These are phyloP conservation scores for Eupristina koningsbergeri DNA, from an alignment of 1,140 invertebrate genomes.

Conservation along the genomic window DNA sequence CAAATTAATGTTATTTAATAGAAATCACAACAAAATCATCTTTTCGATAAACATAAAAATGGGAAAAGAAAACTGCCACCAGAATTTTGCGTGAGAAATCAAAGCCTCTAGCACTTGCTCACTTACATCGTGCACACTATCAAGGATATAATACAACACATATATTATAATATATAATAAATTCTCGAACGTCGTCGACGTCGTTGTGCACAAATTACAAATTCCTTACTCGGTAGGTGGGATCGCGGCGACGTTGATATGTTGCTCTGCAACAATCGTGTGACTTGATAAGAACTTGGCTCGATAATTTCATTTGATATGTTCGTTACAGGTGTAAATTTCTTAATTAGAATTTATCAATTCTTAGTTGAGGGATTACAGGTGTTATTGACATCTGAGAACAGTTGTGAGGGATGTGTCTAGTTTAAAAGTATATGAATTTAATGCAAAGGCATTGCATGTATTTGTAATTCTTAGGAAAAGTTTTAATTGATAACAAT, in stretches of 20 bases:
- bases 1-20: neutral
- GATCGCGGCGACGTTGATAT: slow-evolving; percentile 51
- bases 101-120: neutral
- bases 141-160: no score
- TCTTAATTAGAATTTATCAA: slow-evolving; percentile 34
- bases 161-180: slow-evolving; percentile 22
- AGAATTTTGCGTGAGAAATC: neutral
- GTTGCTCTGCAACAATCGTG: slow-evolving; percentile 33
- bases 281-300: slow-evolving; percentile 7
- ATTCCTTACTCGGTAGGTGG: slow-evolving; percentile 41
- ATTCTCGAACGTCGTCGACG: slow-evolving; percentile 15
- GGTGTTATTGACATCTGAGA: neutral
- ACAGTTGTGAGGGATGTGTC: neutral
- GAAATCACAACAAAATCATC: neutral
- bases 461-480: no score
- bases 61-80: neutral
- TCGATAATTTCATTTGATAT: slow-evolving; percentile 35
- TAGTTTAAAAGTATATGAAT: no score
- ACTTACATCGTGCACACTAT: no score
- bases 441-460: no score
- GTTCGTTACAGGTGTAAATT: slow-evolving; percentile 20
- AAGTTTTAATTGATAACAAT: no score
- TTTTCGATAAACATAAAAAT: neutral
- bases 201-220: slow-evolving; percentile 45
- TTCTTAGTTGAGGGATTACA: neutral